These are phyloP conservation scores for Urechis unicinctus DNA, from an alignment of 2,888 invertebrate genomes.

Conservation along the genomic window DNA sequence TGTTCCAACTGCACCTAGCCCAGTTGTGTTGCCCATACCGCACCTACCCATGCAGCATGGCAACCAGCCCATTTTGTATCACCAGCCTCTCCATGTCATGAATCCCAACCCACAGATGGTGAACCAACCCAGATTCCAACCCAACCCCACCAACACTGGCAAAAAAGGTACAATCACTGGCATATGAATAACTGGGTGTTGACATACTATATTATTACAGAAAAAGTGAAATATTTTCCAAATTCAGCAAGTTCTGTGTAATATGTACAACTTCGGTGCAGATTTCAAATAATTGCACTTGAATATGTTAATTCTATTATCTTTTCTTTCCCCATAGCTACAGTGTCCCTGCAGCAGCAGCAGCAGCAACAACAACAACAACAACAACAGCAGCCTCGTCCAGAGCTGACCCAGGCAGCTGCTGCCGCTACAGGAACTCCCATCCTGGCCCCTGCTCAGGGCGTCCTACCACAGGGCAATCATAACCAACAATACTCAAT, in stretches of 20 bases:
- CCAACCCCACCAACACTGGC: not conserved
- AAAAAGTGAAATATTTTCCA: too few relatives aligned
- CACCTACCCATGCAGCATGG: not conserved
- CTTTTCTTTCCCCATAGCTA: too few relatives aligned
- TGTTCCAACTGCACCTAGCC: not conserved
- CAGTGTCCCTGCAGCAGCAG: too few relatives aligned
- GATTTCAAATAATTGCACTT: too few relatives aligned
- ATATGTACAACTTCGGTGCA: too few relatives aligned
- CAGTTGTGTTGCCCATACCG: not conserved
- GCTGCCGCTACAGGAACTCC: not conserved
- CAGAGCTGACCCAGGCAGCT: not conserved
- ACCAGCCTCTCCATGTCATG: not conserved
- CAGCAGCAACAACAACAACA: too few relatives aligned
- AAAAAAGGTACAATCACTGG: not conserved
- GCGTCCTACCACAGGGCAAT: not conserved
- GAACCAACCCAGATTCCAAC: not conserved
- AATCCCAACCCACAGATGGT: not conserved
- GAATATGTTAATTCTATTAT: too few relatives aligned
- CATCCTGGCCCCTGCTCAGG: not conserved
- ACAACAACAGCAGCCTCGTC: not conserved
- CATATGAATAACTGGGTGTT: too few relatives aligned
- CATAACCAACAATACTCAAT: not conserved
- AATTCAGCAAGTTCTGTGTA: too few relatives aligned
- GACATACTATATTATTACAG: too few relatives aligned
- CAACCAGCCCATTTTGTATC: not conserved